Evolutionary conservation across 1,140 invertebrate genomes (phyloP).

Genomic region (Aphelinus atriplicis): DNA sequence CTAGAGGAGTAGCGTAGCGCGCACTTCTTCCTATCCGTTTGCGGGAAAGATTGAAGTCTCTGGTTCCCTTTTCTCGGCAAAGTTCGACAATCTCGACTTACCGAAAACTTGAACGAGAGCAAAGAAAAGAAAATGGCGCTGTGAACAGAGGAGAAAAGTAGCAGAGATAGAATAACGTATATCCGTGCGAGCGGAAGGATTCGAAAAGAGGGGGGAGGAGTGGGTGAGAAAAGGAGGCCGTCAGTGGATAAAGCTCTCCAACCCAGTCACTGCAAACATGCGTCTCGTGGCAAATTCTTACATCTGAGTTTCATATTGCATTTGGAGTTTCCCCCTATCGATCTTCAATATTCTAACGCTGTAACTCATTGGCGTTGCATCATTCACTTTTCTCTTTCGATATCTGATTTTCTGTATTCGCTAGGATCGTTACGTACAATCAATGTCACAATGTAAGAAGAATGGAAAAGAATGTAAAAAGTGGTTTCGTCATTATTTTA

Average conservation of each 20-base stretch:
- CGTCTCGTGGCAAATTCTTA: constrained; percentile 16
- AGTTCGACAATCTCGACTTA: constrained; percentile 41
- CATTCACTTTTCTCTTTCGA: no score
- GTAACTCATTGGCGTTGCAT: no score
- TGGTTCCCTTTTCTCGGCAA: constrained; percentile 5
- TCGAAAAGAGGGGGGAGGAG: neutral
- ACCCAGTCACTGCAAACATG: constrained; percentile 25
- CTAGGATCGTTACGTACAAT: no score
- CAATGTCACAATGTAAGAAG: no score
- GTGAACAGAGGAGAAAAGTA: constrained; percentile 4
- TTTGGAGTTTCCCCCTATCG: constrained; percentile 2
- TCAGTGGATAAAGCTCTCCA: constrained; percentile 43
- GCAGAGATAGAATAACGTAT: constrained; percentile 21
- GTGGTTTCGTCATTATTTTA: no score
- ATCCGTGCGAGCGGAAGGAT: neutral
- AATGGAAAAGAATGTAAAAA: no score
- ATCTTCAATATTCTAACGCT: neutral
- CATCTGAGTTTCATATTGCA: constrained; percentile 23
- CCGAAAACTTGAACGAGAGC: constrained; percentile 32
- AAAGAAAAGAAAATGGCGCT: constrained; percentile 10
- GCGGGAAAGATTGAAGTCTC: constrained; percentile 5
- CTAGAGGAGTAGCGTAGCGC: neutral
- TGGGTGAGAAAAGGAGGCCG: constrained; percentile 21
- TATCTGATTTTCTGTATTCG: no score
- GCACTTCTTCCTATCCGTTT: constrained; percentile 7